These are phyloP conservation scores for Bursaphelenchus okinawaensis DNA, from an alignment of 2,888 invertebrate species.

Conservation along the genomic window DNA sequence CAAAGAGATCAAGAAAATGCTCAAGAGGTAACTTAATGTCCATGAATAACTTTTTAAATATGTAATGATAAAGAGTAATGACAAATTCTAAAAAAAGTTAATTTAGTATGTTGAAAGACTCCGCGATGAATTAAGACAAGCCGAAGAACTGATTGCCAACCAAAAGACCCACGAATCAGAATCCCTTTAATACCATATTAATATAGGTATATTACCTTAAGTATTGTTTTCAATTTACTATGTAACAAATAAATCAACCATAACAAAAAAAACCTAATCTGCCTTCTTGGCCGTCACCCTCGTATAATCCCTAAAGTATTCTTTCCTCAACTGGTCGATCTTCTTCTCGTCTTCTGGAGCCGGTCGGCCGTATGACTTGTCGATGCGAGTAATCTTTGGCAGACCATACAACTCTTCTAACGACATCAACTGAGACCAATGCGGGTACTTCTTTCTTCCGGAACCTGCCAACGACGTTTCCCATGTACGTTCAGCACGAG, in stretches of 20 bases:
- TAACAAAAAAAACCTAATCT: slow-evolving; percentile 12
- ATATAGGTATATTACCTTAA: background rate
- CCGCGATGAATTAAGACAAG: slow-evolving; percentile 37
- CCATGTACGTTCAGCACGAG: slow-evolving; percentile 47
- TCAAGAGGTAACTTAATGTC: slow-evolving; percentile 27
- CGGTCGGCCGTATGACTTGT: slow-evolving; percentile 49
- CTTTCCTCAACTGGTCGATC: slow-evolving; percentile 38
- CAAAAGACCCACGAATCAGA: background rate
- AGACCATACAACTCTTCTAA: slow-evolving; percentile 45
- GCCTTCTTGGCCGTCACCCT: background rate
- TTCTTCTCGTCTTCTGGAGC: slow-evolving; percentile 44
- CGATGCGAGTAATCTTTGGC: slow-evolving; percentile 41
- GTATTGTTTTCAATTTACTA: background rate
- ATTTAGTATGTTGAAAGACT: slow-evolving; percentile 47
- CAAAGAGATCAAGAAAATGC: slow-evolving; percentile 45
- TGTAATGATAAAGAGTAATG: background rate
- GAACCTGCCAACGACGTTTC: slow-evolving; percentile 43
- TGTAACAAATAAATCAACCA: slow-evolving; percentile 13
- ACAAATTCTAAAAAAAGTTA: slow-evolving; percentile 1
- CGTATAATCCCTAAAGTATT: slow-evolving; percentile 36
- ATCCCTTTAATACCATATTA: background rate
- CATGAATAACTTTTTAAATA: too few species aligned
- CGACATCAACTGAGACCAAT: slow-evolving; percentile 52
- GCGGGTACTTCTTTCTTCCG: slow-evolving; percentile 50
- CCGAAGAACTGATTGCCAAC: slow-evolving; percentile 28